Evolutionary conservation across 1,140 invertebrate genomes (phyloP).

Genomic region (Lordiphosa clarofinis): DNA sequence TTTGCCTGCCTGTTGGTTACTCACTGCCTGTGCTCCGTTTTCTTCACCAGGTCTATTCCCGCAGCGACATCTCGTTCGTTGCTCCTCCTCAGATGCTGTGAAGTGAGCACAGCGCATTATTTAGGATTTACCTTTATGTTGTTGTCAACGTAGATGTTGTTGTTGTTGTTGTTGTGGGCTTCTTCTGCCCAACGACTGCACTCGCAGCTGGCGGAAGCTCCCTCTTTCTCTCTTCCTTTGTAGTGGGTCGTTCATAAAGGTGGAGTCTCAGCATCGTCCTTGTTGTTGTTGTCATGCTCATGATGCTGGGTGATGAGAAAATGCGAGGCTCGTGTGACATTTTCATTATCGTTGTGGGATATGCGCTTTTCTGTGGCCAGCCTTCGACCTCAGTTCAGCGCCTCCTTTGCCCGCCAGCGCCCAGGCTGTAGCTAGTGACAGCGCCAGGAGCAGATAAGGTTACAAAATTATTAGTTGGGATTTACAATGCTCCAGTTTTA

Average conservation of each 20-base stretch:
- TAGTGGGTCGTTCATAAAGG: constrained; percentile 55
- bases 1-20: constrained; percentile 6
- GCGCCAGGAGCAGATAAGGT: constrained; percentile 68
- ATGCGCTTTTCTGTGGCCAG: constrained; percentile 57
- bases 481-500: constrained; percentile 72
- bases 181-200: constrained; percentile 40
- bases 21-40: neutral
- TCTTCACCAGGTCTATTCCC: constrained; percentile 40
- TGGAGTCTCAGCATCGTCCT: constrained; percentile 20
- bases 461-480: constrained; percentile 78
- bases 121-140: constrained; percentile 78
- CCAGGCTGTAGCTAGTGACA: constrained; percentile 38
- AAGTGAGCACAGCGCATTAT: constrained; percentile 70
- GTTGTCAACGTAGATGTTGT: constrained; percentile 58
- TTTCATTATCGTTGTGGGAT: constrained; percentile 78
- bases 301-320: constrained; percentile 69
- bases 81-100: constrained; percentile 44
- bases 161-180: constrained; percentile 33
- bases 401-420: neutral
- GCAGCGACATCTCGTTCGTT: constrained; percentile 20
- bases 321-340: constrained; percentile 78
- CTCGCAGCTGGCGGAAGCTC: constrained; percentile 25
- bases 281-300: constrained; percentile 44
- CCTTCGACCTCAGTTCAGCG: constrained; percentile 24
- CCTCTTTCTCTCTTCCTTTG: constrained; percentile 9